Evolutionary conservation across 2,113 vertebrate genomes (phyloP), one percentile per base, ranked within the genome.

Genomic region (Sardina pilchardus): DNA sequence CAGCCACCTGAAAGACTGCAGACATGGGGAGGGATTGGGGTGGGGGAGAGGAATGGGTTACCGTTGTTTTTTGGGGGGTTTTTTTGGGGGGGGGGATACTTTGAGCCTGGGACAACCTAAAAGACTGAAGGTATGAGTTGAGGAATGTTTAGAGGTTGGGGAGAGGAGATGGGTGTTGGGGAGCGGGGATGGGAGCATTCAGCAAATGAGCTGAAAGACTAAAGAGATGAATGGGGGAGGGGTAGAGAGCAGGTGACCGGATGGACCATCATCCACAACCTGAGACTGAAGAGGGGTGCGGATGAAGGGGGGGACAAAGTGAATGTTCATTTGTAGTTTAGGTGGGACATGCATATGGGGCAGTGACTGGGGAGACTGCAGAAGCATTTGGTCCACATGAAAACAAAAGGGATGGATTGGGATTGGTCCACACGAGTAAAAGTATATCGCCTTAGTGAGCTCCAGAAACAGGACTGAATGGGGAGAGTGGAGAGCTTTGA

Each of bases 381-480:
- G 19, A 56, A 56, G 21, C 3, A 56, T 56, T 56, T 24, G 53
- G 53, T 56, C 53, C 19, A 56, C 3, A 56, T 24, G 19, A 56
- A 24, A 56, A 56, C 53, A 56, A 56, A 56, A 56, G 53, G 53
- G 53, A 56, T 24, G 53, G 82, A 45, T 44, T 82, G 16, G 81
- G 87, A 44, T 44, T n/a, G 80, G 4, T 82, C 50, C 44, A 83
- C 3, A 56, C 16, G 7, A 39, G 43, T 36, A 78, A 42, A 4
- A 39, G 78, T 81, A 43, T 86, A 24, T 48, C 17, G 86, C 56
- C 42, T 63, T 53, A 81, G 67, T 63, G 81, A 80, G 42, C n/a
- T 45, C 59, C 45, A 82, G 24, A 82, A 75, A 24, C 36, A 84
- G n/a, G 81, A 86, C 42, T 63, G 36, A 59, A 59, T 67, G 39